Evolutionary conservation across 1,140 invertebrate species (phyloP).

Genomic region (Chrysoperla carnea): DNA sequence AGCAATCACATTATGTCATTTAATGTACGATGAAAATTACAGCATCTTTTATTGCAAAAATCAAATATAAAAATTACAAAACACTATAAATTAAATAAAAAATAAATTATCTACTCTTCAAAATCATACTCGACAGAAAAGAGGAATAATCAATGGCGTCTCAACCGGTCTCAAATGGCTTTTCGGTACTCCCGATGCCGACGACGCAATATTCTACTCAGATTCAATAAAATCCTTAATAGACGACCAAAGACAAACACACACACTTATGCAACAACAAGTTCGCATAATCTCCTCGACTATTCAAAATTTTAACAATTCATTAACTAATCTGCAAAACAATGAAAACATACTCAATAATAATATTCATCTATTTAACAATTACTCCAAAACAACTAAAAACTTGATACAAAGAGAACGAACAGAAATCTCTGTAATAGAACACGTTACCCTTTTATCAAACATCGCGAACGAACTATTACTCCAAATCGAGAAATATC

Average conservation of each 20-base stretch:
- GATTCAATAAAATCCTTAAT: constrained; percentile 7
- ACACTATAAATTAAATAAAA: constrained; percentile 2
- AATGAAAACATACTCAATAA: constrained; percentile 1
- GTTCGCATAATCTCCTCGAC: constrained; percentile 6
- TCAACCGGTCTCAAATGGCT: constrained; percentile 11
- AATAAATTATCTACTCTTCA: background rate
- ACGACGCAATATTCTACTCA: constrained; percentile 9
- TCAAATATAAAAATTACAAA: constrained; percentile 5
- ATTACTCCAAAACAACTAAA: constrained; percentile 1
- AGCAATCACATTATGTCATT: background rate
- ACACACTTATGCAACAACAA: constrained; percentile 9
- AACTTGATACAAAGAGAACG: constrained; percentile 4
- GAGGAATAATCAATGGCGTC: constrained; percentile 11
- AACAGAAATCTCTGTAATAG: background rate
- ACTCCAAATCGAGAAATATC: background rate
- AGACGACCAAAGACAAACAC: constrained; percentile 7
- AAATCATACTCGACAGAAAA: constrained; percentile 5
- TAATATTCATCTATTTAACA: constrained; percentile 1
- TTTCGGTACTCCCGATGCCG: constrained; percentile 11
- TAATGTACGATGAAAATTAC: background rate
- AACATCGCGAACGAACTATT: constrained; percentile 6
- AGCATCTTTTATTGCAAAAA: background rate
- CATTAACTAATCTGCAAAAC: background rate
- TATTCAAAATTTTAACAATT: constrained; percentile 8
- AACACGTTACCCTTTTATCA: constrained; percentile 3